Conservation (phyloP, 2,113 vertebrate genomes). For the Odobenus rosmarus region DNA sequence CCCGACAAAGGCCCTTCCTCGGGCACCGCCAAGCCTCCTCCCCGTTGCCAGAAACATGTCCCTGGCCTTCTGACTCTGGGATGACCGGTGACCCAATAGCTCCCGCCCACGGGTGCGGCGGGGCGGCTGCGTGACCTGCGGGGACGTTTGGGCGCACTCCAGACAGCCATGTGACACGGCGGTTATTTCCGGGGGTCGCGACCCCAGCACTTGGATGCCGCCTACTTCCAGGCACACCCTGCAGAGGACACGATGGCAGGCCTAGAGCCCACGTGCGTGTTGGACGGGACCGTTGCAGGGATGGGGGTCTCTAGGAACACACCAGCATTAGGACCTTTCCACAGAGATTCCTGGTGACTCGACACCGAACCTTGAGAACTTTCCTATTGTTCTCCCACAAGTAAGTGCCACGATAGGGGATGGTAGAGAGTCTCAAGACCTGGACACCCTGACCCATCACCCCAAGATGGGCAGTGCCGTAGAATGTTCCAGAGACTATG, state of each 20-base stretch:
- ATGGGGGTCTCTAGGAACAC: accelerated
- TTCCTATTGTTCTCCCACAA: not conserved
- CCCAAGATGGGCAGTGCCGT: not conserved
- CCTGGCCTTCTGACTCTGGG: not conserved
- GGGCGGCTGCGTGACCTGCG: not conserved
- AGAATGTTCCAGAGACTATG: constrained; percentile 17
- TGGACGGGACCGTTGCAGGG: not conserved
- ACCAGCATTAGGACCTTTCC: no score
- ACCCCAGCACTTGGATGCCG: not conserved
- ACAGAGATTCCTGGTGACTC: not conserved
- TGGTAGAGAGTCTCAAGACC: not conserved
- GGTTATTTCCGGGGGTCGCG: not conserved
- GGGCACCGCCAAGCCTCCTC: not conserved
- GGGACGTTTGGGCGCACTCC: not conserved
- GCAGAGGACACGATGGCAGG: not conserved
- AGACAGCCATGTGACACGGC: not conserved
- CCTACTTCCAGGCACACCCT: not conserved
- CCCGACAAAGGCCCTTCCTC: not conserved
- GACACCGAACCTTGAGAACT: not conserved
- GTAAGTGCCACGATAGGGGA: not conserved
- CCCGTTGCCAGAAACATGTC: not conserved
- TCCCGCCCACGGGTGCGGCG: not conserved
- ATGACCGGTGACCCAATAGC: not conserved
- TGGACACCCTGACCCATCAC: not conserved
- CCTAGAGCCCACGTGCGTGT: accelerated